Evolutionary conservation across 1,140 invertebrate species (phyloP).

Genomic region (Delia radicum): DNA sequence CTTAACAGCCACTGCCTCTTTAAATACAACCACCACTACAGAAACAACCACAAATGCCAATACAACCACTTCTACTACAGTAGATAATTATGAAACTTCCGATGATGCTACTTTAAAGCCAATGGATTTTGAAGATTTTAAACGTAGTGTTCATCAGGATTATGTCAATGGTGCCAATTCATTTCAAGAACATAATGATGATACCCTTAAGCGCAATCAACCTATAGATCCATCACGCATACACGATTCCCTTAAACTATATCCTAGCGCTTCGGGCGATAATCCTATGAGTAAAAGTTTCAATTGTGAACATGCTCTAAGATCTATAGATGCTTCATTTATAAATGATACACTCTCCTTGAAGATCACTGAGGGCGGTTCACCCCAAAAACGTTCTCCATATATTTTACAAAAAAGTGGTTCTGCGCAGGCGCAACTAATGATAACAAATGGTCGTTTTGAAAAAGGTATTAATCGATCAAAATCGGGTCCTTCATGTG

Average conservation of each 20-base stretch:
- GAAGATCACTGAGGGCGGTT: conserved; percentile 29
- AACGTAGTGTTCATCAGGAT: conserved; percentile 51
- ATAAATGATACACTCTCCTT: conserved; percentile 52
- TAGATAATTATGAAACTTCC: conserved; percentile 40
- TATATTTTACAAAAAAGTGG: conserved; percentile 56
- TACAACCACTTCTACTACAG: conserved; percentile 42
- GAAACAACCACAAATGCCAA: conserved; percentile 35
- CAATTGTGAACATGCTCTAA: conserved; percentile 50
- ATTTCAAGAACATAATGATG: conserved; percentile 51
- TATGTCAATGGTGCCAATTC: conserved; percentile 53
- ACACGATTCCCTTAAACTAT: conserved; percentile 56
- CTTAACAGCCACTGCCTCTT: conserved; percentile 48
- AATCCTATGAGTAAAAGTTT: conserved; percentile 56
- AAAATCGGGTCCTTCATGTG: conserved; percentile 69
- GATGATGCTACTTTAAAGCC: conserved; percentile 52
- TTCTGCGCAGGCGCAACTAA: conserved; percentile 39
- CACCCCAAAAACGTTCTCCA: conserved; percentile 41
- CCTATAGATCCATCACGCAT: conserved; percentile 58
- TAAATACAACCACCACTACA: conserved; percentile 39
- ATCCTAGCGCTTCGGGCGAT: conserved; percentile 37
- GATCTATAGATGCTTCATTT: conserved; percentile 48
- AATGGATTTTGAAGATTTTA: conserved; percentile 54
- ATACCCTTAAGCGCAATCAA: conserved; percentile 55
- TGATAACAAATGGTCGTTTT: conserved; percentile 42
- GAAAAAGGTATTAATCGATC: conserved; percentile 64